Base-by-base conservation (phyloP, 2,113 vertebrate genomes). In the Aix galericulata region DNA sequence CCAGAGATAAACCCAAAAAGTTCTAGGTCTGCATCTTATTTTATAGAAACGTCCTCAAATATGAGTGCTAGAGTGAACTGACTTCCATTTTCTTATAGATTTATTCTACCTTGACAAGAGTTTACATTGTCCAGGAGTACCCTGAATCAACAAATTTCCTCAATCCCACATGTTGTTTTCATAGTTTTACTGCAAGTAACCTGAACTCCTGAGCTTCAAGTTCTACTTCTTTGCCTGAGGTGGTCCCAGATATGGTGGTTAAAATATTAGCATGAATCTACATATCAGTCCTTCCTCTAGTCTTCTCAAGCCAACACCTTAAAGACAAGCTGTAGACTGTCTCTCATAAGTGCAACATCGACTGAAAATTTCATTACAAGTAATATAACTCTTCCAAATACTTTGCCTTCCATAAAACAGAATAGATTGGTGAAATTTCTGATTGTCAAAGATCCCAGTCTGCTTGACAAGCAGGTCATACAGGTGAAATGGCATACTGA, bases 91-190 rank as follows among this genome's bases (percentile, higher is more conserved):
- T 55, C 10, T 29, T 46, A 48, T 9, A 18, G 2, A 8, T 60
- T 67, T 75, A 46, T 50, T 38, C 22, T 27, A 40, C 3, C 4
- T 82, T 85, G 73, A 44, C 4, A 71, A 62, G 59, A 87, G 7
- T 3, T 87, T 85, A 12, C 3, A 0, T 4, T 44, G 22, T n/a
- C 40, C 27, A 26, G 34, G 38, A 75, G 8, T 50, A 58, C 18
- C 23, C 4, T 56, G 26, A 82, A 85, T 46, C 6, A 40, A 73
- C 16, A 72, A 31, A 42, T 71, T 46, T 80, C 29, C 31, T 74
- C 36, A 69, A 6, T 22, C 13, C 0, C 0, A 6, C 1, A 40
- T 59, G 27, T 67, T 76, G 1, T 31, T 88, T 69, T 85, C 23
- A 20, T 34, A 15, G 7, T 11, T 75, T 69, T 29, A 60, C 73